Conservation (phyloP, 2,888 invertebrate genomes). For the Volucella inanis region DNA sequence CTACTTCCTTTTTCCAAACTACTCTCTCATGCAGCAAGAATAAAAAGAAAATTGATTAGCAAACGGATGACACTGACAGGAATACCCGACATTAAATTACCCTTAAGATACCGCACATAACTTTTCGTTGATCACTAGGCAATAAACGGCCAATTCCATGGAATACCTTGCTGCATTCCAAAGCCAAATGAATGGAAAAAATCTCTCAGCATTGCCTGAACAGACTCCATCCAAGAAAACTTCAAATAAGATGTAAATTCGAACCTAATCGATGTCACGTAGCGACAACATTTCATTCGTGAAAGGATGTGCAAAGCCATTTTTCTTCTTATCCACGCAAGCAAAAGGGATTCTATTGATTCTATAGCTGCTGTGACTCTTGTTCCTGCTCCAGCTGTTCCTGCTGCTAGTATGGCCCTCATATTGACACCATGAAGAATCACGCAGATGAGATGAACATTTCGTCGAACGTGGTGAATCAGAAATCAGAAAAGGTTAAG, state of each 20-base stretch:
- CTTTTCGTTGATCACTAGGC: slow-evolving; percentile 20
- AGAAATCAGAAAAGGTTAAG: slow-evolving; percentile 58
- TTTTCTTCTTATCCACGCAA: slow-evolving; percentile 70
- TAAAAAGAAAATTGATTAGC: slow-evolving; percentile 43
- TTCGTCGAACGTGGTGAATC: slow-evolving; percentile 59
- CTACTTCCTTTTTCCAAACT: too few species aligned
- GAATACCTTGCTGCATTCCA: slow-evolving; percentile 46
- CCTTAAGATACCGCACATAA: slow-evolving; percentile 24
- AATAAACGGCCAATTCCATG: slow-evolving; percentile 49
- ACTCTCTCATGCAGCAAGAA: not conserved
- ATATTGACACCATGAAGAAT: slow-evolving; percentile 64
- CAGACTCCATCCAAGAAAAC: slow-evolving; percentile 15
- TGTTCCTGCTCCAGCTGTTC: not conserved
- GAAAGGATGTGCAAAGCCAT: slow-evolving; percentile 71
- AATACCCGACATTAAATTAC: slow-evolving; percentile 52
- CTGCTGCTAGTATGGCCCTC: slow-evolving; percentile 49
- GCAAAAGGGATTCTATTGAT: slow-evolving; percentile 64
- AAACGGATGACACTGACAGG: slow-evolving; percentile 39
- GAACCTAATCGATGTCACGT: slow-evolving; percentile 75
- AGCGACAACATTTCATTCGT: slow-evolving; percentile 73
- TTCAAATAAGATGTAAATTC: slow-evolving; percentile 74
- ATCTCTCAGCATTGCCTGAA: not conserved
- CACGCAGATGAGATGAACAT: slow-evolving; percentile 56
- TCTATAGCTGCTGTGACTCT: slow-evolving; percentile 18
- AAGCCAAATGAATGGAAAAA: not conserved